These are phyloP conservation scores for Iphiclides podalirius DNA, from an alignment of 2,888 invertebrate genomes.

Conservation along the genomic window DNA sequence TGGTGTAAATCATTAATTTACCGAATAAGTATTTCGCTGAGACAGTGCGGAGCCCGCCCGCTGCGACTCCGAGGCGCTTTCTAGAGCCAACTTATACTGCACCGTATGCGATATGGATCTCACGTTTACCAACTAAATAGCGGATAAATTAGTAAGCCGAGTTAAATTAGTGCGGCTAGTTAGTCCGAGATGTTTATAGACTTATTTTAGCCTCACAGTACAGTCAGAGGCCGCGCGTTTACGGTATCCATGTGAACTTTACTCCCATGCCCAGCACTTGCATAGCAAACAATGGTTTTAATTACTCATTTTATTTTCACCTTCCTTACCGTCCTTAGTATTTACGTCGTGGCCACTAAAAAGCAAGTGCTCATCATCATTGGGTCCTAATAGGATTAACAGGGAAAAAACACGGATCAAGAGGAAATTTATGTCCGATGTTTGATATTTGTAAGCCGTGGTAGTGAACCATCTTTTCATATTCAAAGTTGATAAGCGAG, in stretches of 20 bases:
- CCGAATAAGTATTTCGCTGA: conserved; percentile 37
- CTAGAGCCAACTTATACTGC: conserved; percentile 55
- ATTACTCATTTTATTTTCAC: too few species aligned
- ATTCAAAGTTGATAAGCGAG: too few species aligned
- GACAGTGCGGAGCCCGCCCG: conserved; percentile 50
- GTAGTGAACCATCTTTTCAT: too few species aligned
- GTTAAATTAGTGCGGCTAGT: conserved; percentile 60
- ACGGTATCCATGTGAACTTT: neutral
- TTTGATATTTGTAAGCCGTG: too few species aligned
- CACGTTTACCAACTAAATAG: conserved; percentile 75
- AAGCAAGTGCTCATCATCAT: too few species aligned
- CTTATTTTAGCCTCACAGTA: conserved; percentile 12
- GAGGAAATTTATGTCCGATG: too few species aligned
- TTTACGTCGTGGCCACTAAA: too few species aligned
- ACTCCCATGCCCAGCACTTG: too few species aligned
- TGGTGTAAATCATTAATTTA: conserved; percentile 34
- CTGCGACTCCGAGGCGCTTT: conserved; percentile 56
- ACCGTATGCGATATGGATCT: conserved; percentile 69
- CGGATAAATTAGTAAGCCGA: conserved; percentile 71
- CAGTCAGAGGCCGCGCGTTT: neutral
- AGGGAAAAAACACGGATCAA: too few species aligned
- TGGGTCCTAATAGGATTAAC: too few species aligned
- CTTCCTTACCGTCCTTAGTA: too few species aligned
- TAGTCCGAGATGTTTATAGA: conserved; percentile 28
- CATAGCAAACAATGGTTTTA: too few species aligned